phyloP scores from a whole-genome alignment of 2,113 vertebrate genomes.

The Galemys pyrenaicus region DNA sequence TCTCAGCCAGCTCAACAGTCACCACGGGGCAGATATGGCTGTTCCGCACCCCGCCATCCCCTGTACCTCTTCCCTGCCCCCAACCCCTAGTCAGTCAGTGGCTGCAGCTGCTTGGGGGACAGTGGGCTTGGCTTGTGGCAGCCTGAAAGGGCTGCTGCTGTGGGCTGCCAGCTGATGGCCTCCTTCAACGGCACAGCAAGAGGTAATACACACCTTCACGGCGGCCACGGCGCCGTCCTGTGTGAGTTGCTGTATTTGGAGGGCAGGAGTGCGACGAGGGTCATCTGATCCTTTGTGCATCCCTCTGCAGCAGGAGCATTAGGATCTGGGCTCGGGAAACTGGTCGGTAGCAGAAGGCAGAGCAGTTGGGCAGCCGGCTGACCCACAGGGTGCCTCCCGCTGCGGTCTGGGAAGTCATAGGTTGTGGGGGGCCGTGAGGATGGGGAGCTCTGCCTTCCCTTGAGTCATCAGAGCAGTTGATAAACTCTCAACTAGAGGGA shows the following conservation, averaged over 20 bases:
- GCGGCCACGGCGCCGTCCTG: rapidly evolving
- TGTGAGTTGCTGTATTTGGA: neutral
- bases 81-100: too few relatives aligned
- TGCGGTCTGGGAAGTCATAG: neutral
- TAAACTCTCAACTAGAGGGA: neutral
- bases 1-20: neutral
- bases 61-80: rapidly evolving
- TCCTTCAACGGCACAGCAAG: neutral
- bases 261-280: neutral
- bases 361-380: neutral
- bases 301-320: neutral
- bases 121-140: neutral
- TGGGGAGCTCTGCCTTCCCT: neutral
- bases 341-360: neutral
- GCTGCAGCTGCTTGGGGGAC: neutral
- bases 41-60: neutral
- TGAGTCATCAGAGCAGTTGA: neutral
- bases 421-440: neutral
- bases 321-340: neutral
- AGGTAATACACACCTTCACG: rapidly evolving
- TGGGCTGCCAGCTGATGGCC: neutral
- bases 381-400: neutral
- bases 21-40: neutral
- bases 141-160: neutral
- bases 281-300: too few relatives aligned